These are phyloP conservation scores for Hybognathus amarus DNA, from an alignment of 2,797 vertebrate species.

Conservation along the genomic window DNA sequence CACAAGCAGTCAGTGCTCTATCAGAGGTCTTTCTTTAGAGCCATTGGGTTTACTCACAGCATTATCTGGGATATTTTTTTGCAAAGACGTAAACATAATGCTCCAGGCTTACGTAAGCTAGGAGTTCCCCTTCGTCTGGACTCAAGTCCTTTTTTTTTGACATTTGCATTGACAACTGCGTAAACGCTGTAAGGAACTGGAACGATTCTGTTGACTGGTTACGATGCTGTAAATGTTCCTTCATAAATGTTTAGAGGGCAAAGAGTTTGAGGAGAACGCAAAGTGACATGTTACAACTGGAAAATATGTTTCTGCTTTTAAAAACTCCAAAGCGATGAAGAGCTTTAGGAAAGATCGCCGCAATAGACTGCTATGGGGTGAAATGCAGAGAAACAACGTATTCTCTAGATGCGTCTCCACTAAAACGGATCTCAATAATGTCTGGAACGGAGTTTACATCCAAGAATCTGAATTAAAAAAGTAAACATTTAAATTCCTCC, in stretches of 20 bases:
- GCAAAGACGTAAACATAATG: conserved; percentile 18
- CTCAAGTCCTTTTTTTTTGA: background rate
- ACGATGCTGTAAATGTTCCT: conserved; percentile 23
- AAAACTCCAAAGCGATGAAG: background rate
- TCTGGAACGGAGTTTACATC: too few species aligned
- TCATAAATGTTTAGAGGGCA: conserved; percentile 15
- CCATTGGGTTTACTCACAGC: background rate
- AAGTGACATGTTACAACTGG: conserved; percentile 34
- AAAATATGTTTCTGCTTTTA: conserved; percentile 22
- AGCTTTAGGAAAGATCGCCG: background rate
- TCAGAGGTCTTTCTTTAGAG: conserved; percentile 32
- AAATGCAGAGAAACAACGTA: background rate
- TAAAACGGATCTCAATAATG: background rate
- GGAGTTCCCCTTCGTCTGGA: conserved; percentile 38
- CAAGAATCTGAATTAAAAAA: background rate
- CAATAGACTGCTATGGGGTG: background rate
- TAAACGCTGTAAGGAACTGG: conserved; percentile 12
- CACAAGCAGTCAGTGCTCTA: conserved; percentile 8
- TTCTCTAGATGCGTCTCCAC: background rate
- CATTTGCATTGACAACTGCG: conserved; percentile 22
- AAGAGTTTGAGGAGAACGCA: conserved; percentile 23
- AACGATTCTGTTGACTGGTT: conserved; percentile 8
- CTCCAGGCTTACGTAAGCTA: background rate
- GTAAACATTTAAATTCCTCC: background rate
- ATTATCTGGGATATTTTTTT: conserved; percentile 19